Conservation (phyloP, 2,797 vertebrate genomes). For the Kryptopterus vitreolus region DNA sequence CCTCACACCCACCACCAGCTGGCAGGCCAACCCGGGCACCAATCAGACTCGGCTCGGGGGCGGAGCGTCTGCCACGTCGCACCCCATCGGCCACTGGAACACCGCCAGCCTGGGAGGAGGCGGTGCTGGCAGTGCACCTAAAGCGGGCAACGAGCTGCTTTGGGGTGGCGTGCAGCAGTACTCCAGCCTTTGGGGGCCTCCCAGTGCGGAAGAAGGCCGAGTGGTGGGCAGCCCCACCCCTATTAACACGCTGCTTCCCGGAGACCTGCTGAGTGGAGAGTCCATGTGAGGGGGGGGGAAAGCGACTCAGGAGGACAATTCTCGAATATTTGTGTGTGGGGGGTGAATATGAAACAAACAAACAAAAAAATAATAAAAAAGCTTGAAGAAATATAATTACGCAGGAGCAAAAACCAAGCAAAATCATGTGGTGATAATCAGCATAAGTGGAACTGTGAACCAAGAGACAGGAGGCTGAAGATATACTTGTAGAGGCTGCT, state of each 20-base stretch:
- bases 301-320: conserved; percentile 53
- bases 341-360: neutral
- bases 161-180: conserved; percentile 93
- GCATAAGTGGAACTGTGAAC: conserved; percentile 64
- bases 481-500: conserved; percentile 64
- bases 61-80: conserved; percentile 81
- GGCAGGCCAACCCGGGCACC: conserved; percentile 83
- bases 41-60: conserved; percentile 89
- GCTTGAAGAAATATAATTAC: conserved; percentile 62
- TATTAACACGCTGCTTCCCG: conserved; percentile 92
- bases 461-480: conserved; percentile 63
- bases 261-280: conserved; percentile 94
- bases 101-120: conserved; percentile 81
- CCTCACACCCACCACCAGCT: conserved; percentile 80
- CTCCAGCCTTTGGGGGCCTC: conserved; percentile 94
- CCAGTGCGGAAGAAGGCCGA: conserved; percentile 83
- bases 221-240: conserved; percentile 91
- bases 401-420: conserved; percentile 72
- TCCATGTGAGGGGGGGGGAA: conserved; percentile 81
- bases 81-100: conserved; percentile 92
- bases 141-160: conserved; percentile 83
- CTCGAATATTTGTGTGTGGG: too few relatives aligned
- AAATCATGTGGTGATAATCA: conserved; percentile 80
- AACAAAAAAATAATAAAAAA: conserved; percentile 59
- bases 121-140: conserved; percentile 67